Evolutionary conservation across 23 tunicate genomes (phyloP).

Genomic region (Ascidia mentula): DNA sequence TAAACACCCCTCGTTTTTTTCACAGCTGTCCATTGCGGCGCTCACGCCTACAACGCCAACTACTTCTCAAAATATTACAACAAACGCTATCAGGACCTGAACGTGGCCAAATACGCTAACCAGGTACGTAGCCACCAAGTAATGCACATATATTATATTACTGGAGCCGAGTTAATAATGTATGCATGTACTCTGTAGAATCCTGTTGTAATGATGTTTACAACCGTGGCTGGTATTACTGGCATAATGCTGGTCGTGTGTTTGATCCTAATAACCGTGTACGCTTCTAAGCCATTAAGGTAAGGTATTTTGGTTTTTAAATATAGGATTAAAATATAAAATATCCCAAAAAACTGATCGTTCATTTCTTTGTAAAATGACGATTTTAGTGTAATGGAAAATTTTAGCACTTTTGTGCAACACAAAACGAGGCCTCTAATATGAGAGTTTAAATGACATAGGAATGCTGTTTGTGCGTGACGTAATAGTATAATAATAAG

Average conservation of each 20-base stretch:
- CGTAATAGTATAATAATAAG: no score
- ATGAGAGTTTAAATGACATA: no score
- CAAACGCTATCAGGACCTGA: slow-evolving; percentile 48
- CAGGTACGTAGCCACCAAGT: slow-evolving; percentile 40
- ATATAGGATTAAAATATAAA: no score
- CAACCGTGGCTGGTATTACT: slow-evolving; percentile 70
- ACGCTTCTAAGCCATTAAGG: slow-evolving; percentile 60
- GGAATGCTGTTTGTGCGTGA: no score
- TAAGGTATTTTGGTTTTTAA: background rate
- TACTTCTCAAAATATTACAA: slow-evolving; percentile 75
- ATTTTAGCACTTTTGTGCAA: no score
- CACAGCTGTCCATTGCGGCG: slow-evolving; percentile 80
- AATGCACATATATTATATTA: background rate
- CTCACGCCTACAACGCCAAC: slow-evolving; percentile 79
- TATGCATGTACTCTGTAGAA: slow-evolving; percentile 23
- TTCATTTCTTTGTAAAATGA: no score
- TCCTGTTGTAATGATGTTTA: slow-evolving; percentile 54
- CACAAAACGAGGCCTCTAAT: no score
- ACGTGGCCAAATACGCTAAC: slow-evolving; percentile 75
- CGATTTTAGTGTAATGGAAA: no score
- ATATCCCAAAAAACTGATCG: no score
- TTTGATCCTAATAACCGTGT: slow-evolving; percentile 36
- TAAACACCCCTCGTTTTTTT: slow-evolving; percentile 17
- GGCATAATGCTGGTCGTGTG: slow-evolving; percentile 57
- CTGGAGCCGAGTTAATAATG: background rate